Evolutionary conservation across 1,140 invertebrate species (phyloP).

Genomic region (Drosophila saltans): DNA sequence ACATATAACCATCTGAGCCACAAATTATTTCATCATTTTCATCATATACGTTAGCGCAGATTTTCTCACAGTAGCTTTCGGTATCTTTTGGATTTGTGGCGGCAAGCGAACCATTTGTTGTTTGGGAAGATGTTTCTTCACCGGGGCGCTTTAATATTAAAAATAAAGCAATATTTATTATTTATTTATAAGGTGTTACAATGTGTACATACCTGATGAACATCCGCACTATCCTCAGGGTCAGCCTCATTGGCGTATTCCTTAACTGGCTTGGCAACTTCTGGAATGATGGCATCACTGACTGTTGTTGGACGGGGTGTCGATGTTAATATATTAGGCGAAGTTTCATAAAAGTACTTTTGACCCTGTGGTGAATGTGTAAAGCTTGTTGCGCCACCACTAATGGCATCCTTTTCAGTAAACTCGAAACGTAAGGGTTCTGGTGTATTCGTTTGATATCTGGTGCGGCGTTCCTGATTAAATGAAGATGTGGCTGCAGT

Average conservation of each 20-base stretch:
- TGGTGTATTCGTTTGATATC: constrained; percentile 52
- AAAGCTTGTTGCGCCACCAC: constrained; percentile 61
- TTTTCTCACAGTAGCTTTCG: constrained; percentile 76
- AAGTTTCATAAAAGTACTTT: constrained; percentile 60
- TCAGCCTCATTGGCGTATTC: constrained; percentile 45
- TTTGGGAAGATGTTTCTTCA: constrained; percentile 28
- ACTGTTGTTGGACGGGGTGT: constrained; percentile 34
- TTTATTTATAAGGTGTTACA: neutral
- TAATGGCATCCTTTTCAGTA: constrained; percentile 73
- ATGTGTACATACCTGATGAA: constrained; percentile 29
- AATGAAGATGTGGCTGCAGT: constrained; percentile 37
- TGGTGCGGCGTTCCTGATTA: constrained; percentile 34
- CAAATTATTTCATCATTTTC: constrained; percentile 80
- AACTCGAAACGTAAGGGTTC: constrained; percentile 78
- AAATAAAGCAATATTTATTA: neutral
- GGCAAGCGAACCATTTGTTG: constrained; percentile 10
- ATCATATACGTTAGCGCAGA: constrained; percentile 80
- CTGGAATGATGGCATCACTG: constrained; percentile 10
- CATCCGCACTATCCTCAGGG: constrained; percentile 52
- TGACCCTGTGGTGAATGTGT: constrained; percentile 57
- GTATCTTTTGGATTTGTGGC: constrained; percentile 53
- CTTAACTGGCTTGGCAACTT: constrained; percentile 43
- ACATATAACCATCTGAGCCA: constrained; percentile 81
- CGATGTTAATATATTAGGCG: constrained; percentile 22
- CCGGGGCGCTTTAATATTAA: constrained; percentile 26